A percentile compares a stretch with the other conserved stretches of the same genome.
phyloP scores from a whole-genome alignment of 1,140 invertebrate species.

The Asobara japonica region DNA sequence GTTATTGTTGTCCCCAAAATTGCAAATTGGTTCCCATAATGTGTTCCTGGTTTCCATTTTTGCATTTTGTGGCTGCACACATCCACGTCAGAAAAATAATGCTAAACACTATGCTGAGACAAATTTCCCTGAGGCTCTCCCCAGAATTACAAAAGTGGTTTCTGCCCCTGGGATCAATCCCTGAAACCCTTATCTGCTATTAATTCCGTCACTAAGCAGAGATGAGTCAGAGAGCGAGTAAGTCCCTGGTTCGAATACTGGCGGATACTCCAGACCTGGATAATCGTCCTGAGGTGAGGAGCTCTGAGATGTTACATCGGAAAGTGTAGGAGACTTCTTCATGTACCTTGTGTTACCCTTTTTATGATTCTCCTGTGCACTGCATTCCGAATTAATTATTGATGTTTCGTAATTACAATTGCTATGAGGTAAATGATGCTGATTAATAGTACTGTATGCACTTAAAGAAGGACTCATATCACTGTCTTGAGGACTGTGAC shows the following conservation, averaged over 20 bases:
- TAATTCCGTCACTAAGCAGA: conserved; percentile 42
- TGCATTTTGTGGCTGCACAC: too few species aligned
- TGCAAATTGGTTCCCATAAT: too few species aligned
- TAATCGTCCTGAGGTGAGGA: conserved; percentile 71
- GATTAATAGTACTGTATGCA: conserved; percentile 46
- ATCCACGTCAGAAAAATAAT: too few species aligned
- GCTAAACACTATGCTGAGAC: too few species aligned
- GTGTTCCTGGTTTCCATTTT: too few species aligned
- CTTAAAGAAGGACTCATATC: conserved; percentile 49
- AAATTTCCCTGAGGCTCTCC: too few species aligned
- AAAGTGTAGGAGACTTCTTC: conserved; percentile 53
- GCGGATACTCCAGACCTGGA: conserved; percentile 82
- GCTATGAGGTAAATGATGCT: conserved; percentile 46
- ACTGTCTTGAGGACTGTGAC: conserved; percentile 50
- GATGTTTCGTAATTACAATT: conserved; percentile 50
- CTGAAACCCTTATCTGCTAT: too few species aligned
- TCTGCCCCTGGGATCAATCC: too few species aligned
- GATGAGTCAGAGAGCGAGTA: conserved; percentile 75
- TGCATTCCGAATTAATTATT: conserved; percentile 38
- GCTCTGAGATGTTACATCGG: conserved; percentile 60
- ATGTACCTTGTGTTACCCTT: conserved; percentile 45
- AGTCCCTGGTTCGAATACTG: conserved; percentile 83
- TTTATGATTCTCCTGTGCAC: conserved; percentile 38
- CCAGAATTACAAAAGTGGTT: too few species aligned
- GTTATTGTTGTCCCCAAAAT: too few species aligned